Conservation (phyloP, 2,113 vertebrate species). For the Brachionichthys hirsutus region DNA sequence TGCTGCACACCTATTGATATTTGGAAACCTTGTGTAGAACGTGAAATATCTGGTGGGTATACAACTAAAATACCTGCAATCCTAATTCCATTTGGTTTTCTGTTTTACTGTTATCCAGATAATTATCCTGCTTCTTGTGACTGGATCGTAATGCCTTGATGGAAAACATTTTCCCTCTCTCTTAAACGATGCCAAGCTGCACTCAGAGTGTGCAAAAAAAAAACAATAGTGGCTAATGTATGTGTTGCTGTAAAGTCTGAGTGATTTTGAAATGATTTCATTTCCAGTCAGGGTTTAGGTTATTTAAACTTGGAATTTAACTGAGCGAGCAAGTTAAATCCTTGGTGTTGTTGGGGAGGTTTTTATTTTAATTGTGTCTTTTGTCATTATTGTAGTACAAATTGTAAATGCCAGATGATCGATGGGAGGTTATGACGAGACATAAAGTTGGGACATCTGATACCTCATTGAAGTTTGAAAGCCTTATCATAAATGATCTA, state of each 20-base stretch:
- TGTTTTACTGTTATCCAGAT: too few species aligned
- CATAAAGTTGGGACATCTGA: slow-evolving; percentile 24
- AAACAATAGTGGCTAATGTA: slow-evolving; percentile 1
- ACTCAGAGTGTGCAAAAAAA: not conserved
- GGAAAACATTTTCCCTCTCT: slow-evolving; percentile 1
- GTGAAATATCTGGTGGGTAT: not conserved
- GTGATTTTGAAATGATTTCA: slow-evolving; percentile 1
- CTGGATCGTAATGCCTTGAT: not conserved
- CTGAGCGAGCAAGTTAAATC: not conserved
- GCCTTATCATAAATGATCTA: slow-evolving; percentile 51
- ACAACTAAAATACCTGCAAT: too few species aligned
- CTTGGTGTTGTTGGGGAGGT: slow-evolving; percentile 2
- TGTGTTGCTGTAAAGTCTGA: not conserved
- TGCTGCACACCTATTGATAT: not conserved
- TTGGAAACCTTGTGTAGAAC: not conserved
- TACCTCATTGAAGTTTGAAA: slow-evolving; percentile 50
- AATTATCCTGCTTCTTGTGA: not conserved
- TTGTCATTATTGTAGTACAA: slow-evolving; percentile 1
- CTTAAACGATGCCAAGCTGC: slow-evolving; percentile 1
- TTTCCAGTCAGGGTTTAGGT: not conserved
- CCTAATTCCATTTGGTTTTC: too few species aligned
- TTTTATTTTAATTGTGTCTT: slow-evolving; percentile 7
- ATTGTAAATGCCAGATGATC: slow-evolving; percentile 36
- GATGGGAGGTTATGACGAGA: slow-evolving; percentile 8
- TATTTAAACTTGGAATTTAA: not conserved